Percentiles rank a stretch among this genome's conserved stretches.
Evolutionary conservation across 2,888 invertebrate species (phyloP).

Genomic region (Muschampia plurimacula): DNA sequence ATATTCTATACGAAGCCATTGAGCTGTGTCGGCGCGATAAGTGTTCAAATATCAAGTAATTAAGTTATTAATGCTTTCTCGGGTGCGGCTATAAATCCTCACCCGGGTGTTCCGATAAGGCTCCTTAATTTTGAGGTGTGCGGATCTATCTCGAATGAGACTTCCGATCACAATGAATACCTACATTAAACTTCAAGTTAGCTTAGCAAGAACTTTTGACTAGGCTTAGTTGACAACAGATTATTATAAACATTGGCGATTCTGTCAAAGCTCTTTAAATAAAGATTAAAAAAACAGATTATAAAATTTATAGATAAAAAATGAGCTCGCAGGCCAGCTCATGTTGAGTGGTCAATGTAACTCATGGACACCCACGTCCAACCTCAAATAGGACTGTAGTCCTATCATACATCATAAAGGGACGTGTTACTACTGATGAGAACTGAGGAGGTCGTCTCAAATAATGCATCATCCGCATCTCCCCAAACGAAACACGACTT

Average conservation of each 20-base stretch:
- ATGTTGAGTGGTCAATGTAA: too few species aligned
- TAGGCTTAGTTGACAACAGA: not conserved
- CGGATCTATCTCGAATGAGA: slow-evolving; percentile 22
- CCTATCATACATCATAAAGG: too few species aligned
- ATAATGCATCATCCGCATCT: too few species aligned
- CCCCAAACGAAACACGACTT: too few species aligned
- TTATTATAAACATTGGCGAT: not conserved
- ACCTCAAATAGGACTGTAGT: too few species aligned
- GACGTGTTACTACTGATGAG: too few species aligned
- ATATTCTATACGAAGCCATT: not conserved
- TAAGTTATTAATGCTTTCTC: slow-evolving; percentile 35
- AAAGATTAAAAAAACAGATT: too few species aligned
- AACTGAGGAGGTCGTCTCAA: too few species aligned
- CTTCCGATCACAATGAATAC: slow-evolving; percentile 33
- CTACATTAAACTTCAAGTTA: slow-evolving; percentile 10
- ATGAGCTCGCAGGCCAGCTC: too few species aligned
- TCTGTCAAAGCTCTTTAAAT: too few species aligned
- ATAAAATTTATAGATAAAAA: too few species aligned
- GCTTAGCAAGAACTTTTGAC: not conserved
- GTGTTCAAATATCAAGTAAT: slow-evolving; percentile 32
- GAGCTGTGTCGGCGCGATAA: slow-evolving; percentile 20
- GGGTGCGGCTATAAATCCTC: slow-evolving; percentile 29
- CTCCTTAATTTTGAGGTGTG: slow-evolving; percentile 36
- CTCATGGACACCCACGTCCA: too few species aligned
- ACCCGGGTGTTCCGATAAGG: slow-evolving; percentile 23